These are phyloP conservation scores for Thrips palmi DNA, from an alignment of 1,140 invertebrate species.

Conservation along the genomic window DNA sequence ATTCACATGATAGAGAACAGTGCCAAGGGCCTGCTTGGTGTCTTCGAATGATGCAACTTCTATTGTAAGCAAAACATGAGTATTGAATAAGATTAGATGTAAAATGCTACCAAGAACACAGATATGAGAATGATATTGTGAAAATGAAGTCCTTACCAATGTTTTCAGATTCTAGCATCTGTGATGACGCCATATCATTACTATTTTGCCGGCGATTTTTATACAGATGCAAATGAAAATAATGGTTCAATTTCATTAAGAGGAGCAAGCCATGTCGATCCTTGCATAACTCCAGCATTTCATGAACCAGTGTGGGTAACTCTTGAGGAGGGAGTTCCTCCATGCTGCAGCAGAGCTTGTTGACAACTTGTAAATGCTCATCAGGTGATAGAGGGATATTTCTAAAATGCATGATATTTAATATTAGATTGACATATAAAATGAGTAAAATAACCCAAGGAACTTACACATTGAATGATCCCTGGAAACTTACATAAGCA, in stretches of 20 bases:
- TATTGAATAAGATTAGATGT: too few species aligned
- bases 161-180: too few species aligned
- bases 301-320: conserved; percentile 29
- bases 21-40: too few species aligned
- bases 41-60: too few species aligned
- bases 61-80: too few species aligned
- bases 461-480: not conserved
- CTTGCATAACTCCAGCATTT: conserved; percentile 24
- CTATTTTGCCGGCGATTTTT: not conserved
- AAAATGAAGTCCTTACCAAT: too few species aligned
- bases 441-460: not conserved
- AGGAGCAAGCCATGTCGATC: conserved; percentile 21
- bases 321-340: conserved; percentile 20
- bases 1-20: too few species aligned
- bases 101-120: too few species aligned
- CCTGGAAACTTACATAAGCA: conserved; percentile 25
- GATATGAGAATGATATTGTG: too few species aligned
- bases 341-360: conserved; percentile 22
- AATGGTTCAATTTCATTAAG: conserved; percentile 23
- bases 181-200: too few species aligned
- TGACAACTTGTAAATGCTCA: conserved; percentile 23
- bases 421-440: not conserved
- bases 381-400: conserved; percentile 23
- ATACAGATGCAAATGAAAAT: not conserved
- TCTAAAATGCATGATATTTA: conserved; percentile 15